Evolutionary conservation across 2,113 vertebrate genomes (phyloP).

Genomic region (Daboia siamensis): DNA sequence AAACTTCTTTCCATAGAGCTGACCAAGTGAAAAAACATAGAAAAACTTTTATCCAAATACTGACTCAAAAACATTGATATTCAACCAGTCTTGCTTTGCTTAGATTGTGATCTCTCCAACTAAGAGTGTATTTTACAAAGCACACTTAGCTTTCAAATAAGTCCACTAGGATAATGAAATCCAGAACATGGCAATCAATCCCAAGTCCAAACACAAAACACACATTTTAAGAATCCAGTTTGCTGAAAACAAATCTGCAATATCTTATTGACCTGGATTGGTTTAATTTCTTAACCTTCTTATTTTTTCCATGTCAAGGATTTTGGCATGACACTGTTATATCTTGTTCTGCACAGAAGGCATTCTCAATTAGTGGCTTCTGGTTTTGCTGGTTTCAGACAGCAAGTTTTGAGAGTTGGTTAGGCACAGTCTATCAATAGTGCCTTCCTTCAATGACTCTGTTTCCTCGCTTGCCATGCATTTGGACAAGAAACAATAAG

Average conservation of each 20-base stretch:
- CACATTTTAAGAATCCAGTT: conserved; percentile 37
- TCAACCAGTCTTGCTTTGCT: background rate
- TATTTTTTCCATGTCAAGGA: background rate
- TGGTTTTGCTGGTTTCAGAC: background rate
- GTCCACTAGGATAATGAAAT: conserved; percentile 56
- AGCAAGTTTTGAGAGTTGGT: background rate
- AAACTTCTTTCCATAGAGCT: conserved; percentile 3
- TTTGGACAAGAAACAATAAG: background rate
- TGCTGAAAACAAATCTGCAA: conserved; percentile 55
- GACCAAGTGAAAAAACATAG: conserved; percentile 27
- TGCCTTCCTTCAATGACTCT: background rate
- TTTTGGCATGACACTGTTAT: conserved; percentile 28
- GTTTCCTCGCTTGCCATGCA: background rate
- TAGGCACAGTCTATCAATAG: background rate
- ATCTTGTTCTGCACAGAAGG: background rate
- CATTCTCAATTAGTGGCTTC: background rate
- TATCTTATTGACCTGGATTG: conserved; percentile 42
- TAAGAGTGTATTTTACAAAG: conserved; percentile 37
- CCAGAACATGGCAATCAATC: conserved; percentile 46
- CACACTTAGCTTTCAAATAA: conserved; percentile 37
- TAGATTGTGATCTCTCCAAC: conserved; percentile 51
- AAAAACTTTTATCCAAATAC: conserved; percentile 32
- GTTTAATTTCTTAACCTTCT: conserved; percentile 19
- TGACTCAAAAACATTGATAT: conserved; percentile 16
- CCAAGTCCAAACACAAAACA: conserved; percentile 19